Percentiles rank a stretch among this genome's conserved stretches.
phyloP scores from a whole-genome alignment of 2,113 vertebrate species.

The Calonectris borealis region DNA sequence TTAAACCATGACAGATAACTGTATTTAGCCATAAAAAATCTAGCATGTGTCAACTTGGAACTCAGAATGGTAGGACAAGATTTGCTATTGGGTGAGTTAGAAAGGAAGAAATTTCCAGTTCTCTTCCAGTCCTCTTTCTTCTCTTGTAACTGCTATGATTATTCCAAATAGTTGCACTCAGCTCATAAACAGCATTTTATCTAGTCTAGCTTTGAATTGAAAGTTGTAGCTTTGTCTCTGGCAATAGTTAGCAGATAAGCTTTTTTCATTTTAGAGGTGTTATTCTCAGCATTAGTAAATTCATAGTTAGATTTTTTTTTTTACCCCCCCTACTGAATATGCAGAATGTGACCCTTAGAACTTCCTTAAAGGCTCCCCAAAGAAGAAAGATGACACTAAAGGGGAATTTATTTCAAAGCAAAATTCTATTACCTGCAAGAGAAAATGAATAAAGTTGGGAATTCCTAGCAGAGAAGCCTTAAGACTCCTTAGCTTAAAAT shows the following conservation, averaged over 20 bases:
- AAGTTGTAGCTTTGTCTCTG: not conserved
- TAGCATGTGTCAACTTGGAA: not conserved
- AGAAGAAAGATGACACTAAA: constrained; percentile 24
- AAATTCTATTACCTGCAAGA: constrained; percentile 20
- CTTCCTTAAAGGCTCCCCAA: constrained; percentile 23
- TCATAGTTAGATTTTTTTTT: not conserved
- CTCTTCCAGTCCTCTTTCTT: not conserved
- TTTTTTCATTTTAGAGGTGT: not conserved
- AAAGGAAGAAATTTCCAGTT: not conserved
- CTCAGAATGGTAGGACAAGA: not conserved
- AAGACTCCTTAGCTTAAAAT: constrained; percentile 43
- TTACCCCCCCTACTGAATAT: not conserved
- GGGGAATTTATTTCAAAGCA: constrained; percentile 48
- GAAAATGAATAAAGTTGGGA: constrained; percentile 8
- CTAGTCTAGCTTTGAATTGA: not conserved
- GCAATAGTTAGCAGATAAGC: not conserved
- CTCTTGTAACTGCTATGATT: not conserved
- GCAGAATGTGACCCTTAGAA: constrained; percentile 17
- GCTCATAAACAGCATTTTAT: not conserved
- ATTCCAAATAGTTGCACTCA: not conserved
- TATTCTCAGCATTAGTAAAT: constrained; percentile 10
- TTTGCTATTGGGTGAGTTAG: not conserved
- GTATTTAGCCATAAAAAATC: not conserved
- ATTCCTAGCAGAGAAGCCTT: constrained; percentile 34
- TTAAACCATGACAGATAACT: not conserved